phyloP scores from a whole-genome alignment of 2,113 vertebrate genomes.

The Oxyura jamaicensis region DNA sequence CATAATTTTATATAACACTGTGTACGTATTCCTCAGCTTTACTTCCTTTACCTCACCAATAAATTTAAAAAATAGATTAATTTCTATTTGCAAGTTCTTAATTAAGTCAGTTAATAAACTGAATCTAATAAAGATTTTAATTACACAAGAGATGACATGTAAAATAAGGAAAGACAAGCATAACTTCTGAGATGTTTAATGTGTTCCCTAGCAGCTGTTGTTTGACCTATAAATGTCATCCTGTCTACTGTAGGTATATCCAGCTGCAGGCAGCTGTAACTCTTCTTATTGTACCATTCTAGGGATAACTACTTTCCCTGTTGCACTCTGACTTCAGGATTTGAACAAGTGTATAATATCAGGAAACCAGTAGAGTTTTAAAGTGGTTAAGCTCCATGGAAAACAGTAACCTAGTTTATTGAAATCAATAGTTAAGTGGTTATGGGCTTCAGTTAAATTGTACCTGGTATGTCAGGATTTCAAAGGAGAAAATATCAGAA shows the following conservation, averaged over 20 bases:
- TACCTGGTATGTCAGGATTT: not conserved
- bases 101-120: not conserved
- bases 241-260: not conserved
- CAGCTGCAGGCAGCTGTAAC: constrained; percentile 23
- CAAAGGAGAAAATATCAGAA: not conserved
- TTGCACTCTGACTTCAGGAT: not conserved
- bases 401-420: not conserved
- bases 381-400: not conserved
- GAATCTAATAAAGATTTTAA: not conserved
- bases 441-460: not conserved
- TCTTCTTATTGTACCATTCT: not conserved
- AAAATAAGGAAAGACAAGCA: not conserved
- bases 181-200: not conserved
- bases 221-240: not conserved
- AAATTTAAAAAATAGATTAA: not conserved
- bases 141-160: not conserved
- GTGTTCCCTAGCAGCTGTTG: not conserved
- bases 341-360: not conserved
- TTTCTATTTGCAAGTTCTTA: not conserved
- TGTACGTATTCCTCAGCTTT: not conserved
- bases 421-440: not conserved
- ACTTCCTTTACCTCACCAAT: not conserved
- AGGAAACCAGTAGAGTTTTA: not conserved
- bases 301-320: not conserved
- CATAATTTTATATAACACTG: not conserved